phyloP scores from a whole-genome alignment of 2,888 invertebrate genomes.

The Hypsopygia costalis region DNA sequence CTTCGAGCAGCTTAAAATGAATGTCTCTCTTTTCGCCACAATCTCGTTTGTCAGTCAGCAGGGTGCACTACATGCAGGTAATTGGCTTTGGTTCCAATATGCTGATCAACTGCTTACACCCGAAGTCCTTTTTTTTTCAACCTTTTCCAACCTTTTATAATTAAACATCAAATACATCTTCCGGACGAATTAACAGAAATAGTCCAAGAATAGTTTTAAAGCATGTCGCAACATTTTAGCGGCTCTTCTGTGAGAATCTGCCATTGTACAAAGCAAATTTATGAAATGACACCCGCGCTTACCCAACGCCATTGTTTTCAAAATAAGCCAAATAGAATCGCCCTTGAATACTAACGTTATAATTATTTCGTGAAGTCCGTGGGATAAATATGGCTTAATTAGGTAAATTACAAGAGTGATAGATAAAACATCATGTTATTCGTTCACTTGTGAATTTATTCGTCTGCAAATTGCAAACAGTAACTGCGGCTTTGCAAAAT shows the following conservation, averaged over 20 bases:
- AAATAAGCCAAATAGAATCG: constrained; percentile 30
- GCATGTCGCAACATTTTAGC: constrained; percentile 16
- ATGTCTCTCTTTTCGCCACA: too few relatives aligned
- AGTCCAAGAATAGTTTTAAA: constrained; percentile 6
- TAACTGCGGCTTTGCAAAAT: too few relatives aligned
- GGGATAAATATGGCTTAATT: constrained; percentile 11
- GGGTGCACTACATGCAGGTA: too few relatives aligned
- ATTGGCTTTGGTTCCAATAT: too few relatives aligned
- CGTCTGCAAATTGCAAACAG: too few relatives aligned
- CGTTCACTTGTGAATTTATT: background rate
- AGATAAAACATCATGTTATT: background rate
- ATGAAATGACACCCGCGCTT: constrained; percentile 57
- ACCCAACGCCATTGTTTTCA: constrained; percentile 55
- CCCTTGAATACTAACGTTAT: constrained; percentile 36
- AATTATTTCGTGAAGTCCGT: constrained; percentile 15
- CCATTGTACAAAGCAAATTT: constrained; percentile 50
- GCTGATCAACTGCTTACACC: too few relatives aligned
- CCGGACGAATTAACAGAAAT: constrained; percentile 3
- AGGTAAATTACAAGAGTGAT: constrained; percentile 4
- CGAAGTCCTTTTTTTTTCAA: too few relatives aligned
- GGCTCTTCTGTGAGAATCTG: constrained; percentile 49
- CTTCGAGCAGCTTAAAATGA: too few relatives aligned
- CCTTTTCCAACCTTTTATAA: too few relatives aligned
- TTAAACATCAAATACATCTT: too few relatives aligned
- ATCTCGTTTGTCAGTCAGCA: too few relatives aligned